Evolutionary conservation across 2,113 vertebrate genomes (phyloP).

Genomic region (Phaethon lepturus): DNA sequence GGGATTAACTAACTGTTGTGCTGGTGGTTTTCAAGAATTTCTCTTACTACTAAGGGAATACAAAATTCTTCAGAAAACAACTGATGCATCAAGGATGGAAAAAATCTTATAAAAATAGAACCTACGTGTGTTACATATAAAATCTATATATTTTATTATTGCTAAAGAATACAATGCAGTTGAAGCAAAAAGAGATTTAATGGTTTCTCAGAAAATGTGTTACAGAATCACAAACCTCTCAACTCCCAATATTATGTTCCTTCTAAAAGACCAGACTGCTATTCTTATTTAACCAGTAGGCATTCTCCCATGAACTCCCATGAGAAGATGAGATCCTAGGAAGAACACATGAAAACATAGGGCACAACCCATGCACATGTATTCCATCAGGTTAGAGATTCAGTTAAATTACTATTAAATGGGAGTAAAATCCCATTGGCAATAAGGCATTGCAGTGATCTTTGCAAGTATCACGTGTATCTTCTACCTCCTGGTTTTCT

Average conservation of each 20-base stretch:
- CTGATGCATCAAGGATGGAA: background rate
- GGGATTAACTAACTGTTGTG: background rate
- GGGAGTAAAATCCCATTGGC: background rate
- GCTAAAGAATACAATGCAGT: background rate
- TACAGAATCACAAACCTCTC: background rate
- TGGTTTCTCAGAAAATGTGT: background rate
- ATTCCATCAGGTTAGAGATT: background rate
- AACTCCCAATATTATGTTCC: background rate
- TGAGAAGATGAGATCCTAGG: background rate
- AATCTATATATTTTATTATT: background rate
- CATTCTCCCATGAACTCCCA: background rate
- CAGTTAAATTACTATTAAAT: background rate
- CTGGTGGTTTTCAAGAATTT: background rate
- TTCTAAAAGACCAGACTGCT: background rate
- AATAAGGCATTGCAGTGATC: background rate
- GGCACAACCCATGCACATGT: background rate
- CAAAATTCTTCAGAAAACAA: background rate
- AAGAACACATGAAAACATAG: rapidly evolving
- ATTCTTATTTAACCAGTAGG: background rate
- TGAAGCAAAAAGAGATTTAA: background rate
- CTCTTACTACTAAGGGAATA: background rate
- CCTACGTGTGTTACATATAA: background rate
- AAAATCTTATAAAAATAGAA: background rate
- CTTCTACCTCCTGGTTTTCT: background rate
- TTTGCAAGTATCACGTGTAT: background rate